Percentiles rank a stretch among this genome's conserved stretches.
These are phyloP conservation scores for Philhelius pedissequus DNA, from an alignment of 2,888 invertebrate genomes.

Conservation along the genomic window DNA sequence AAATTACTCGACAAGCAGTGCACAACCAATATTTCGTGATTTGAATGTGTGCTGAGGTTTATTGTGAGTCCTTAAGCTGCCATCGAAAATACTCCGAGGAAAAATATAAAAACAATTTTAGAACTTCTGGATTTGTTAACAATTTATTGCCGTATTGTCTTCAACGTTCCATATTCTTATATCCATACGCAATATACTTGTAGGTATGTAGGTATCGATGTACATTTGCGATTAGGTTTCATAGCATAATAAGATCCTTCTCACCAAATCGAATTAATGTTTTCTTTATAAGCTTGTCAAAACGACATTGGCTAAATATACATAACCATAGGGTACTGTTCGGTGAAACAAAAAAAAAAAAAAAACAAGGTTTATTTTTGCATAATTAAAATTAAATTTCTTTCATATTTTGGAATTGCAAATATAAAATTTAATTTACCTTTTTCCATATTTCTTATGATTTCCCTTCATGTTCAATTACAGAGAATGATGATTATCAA, in stretches of 20 bases:
- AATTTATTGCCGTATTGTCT: slow-evolving; percentile 47
- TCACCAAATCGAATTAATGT: neutral
- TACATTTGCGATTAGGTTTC: neutral
- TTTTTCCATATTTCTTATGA: too few relatives aligned
- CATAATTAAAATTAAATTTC: too few relatives aligned
- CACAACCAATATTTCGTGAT: slow-evolving; percentile 28
- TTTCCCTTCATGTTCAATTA: too few relatives aligned
- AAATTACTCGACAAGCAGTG: slow-evolving; percentile 39
- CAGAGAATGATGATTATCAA: too few relatives aligned
- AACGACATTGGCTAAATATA: neutral
- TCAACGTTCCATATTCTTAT: slow-evolving; percentile 16
- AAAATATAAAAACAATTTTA: neutral
- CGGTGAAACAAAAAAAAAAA: neutral
- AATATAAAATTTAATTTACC: too few relatives aligned
- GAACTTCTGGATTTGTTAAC: neutral
- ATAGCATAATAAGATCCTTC: neutral
- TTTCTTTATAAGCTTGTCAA: neutral
- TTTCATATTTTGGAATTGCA: too few relatives aligned
- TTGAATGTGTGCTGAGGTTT: neutral
- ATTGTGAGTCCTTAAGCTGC: slow-evolving; percentile 29
- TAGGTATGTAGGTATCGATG: neutral
- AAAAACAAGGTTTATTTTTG: too few relatives aligned
- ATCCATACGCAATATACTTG: too few relatives aligned
- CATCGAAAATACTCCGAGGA: neutral
- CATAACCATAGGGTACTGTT: neutral